Base-by-base conservation (phyloP, 2,888 invertebrate species). In the Drosophila neotestacea region DNA sequence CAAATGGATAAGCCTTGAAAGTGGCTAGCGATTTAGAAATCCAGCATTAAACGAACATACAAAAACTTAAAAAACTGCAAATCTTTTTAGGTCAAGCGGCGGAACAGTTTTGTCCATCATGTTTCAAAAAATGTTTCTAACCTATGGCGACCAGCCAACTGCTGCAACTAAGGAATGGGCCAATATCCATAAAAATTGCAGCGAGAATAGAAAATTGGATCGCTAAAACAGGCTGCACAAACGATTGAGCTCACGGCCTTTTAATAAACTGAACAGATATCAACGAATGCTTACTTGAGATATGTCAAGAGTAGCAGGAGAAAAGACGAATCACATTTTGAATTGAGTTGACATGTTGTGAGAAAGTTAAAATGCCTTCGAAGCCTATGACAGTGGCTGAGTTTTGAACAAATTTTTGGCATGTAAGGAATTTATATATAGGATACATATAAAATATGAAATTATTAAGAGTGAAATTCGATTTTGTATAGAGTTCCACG, bases 51-150 rank as follows among this genome's bases (percentile, higher is more conserved):
- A 50, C 52, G 54, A 30, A 39, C 30, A 51, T 58, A 64, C 7
- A 16, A 46, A 70, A 47, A 69, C 5, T 6, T 59, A 39, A n/a
- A 32, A 22, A 59, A 77, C 77, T 85, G 74, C 77, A 85, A 83
- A 80, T 83, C 78, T 78, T 70, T 55, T 65, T 80, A 44, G 32
- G 27, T 50, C 51, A 54, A 62, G 41, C 22, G 44, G 44, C 47
- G 41, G 42, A 46, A 59, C 51, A 58, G 67, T 67, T 71, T 55
- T 47, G 71, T 78, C 70, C 54, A 42, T 52, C 55, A 66, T 62
- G 55, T 73, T 70, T 52, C 22, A 39, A 42, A 54, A 44, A 59
- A 48, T 11, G 11, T 60, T 65, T 44, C 46, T 16, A 65, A 70
- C 83, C 79, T 75, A 70, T 70, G 67, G 55, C 42, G 56, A 28